phyloP scores from a whole-genome alignment of 2,113 vertebrate genomes.

The Cyprinus carpio region DNA sequence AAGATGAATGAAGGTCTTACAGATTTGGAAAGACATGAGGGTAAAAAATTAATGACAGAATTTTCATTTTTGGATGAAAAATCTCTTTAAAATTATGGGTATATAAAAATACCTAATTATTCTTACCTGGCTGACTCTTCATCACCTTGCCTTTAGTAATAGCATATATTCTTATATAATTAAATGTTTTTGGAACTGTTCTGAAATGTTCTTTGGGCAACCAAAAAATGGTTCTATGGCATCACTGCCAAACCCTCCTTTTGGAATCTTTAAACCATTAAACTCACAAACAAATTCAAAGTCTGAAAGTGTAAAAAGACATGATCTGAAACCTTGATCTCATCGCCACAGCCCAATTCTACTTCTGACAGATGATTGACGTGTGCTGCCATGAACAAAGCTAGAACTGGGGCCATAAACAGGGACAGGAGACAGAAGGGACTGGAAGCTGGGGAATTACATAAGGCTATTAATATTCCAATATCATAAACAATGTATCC shows the following conservation, averaged over 20 bases:
- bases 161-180: not conserved
- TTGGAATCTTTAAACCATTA: not conserved
- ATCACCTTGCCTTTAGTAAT: not conserved
- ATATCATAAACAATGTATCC: constrained; percentile 27
- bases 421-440: not conserved
- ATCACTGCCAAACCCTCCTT: not conserved
- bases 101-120: not conserved
- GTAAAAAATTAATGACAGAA: no score
- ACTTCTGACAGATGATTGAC: constrained; percentile 26
- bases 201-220: no score
- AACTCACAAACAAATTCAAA: constrained; percentile 1
- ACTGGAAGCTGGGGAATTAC: constrained; percentile 2
- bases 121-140: not conserved
- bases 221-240: not conserved
- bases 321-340: constrained; percentile 27
- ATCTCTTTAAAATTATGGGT: not conserved
- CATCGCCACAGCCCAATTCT: not conserved
- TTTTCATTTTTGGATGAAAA: no score
- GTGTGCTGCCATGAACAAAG: not conserved
- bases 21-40: no score
- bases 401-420: not conserved
- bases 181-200: no score
- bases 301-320: not conserved
- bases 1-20: no score
- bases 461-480: constrained; percentile 11